Conservation (phyloP, 2,797 vertebrate species). For the Macropus fuliginosus region DNA sequence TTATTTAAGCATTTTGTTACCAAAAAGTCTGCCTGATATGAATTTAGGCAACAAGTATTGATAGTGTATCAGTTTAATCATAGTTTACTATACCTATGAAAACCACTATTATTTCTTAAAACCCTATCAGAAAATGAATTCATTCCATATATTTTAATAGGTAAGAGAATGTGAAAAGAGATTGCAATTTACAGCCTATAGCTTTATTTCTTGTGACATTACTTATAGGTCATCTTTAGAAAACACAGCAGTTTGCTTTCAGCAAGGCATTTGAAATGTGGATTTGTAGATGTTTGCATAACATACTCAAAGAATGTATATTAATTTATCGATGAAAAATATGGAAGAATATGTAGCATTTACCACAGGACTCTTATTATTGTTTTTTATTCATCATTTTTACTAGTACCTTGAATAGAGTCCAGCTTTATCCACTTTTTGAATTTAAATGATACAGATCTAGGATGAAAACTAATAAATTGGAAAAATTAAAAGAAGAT, state of each 20-base stretch:
- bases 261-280: neutral
- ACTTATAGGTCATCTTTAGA: constrained; percentile 41
- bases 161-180: neutral
- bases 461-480: constrained; percentile 8
- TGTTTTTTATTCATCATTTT: constrained; percentile 15
- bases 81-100: constrained; percentile 15
- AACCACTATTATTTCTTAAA: constrained; percentile 32
- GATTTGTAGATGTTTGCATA: neutral
- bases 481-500: constrained; percentile 47
- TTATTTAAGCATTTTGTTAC: neutral
- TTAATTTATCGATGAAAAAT: neutral
- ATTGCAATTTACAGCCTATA: neutral
- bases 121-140: constrained; percentile 4
- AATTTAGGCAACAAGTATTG: constrained; percentile 23
- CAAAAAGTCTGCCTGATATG: constrained; percentile 12
- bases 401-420: constrained; percentile 7
- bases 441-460: constrained; percentile 2
- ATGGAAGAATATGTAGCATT: accelerated
- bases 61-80: constrained; percentile 15
- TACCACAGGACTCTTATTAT: neutral
- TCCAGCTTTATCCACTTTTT: neutral
- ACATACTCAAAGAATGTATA: neutral
- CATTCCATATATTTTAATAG: constrained; percentile 38
- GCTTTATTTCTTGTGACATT: constrained; percentile 2
- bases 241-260: neutral